Evolutionary conservation across 2,888 invertebrate genomes (phyloP), one percentile per base, ranked within the genome.

Genomic region (Pollenia amentaria): DNA sequence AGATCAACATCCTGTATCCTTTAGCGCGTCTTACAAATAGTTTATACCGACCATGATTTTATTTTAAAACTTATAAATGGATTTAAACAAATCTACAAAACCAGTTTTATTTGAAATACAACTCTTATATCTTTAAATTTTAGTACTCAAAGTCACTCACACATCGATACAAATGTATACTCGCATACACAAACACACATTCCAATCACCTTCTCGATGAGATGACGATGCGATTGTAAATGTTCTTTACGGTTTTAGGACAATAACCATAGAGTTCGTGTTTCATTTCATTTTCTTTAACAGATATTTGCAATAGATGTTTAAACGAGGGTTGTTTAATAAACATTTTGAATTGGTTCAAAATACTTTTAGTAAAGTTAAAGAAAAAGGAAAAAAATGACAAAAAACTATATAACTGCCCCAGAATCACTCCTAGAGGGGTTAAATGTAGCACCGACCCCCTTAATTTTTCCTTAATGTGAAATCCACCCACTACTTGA

Each of bases 221-320:
- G 53, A 79, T 62, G 79, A 72, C 44, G 70, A 53, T 53, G 70
- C 60, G 69, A 60, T 55, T 80, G 64, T 12, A 53, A 29, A 60
- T 69, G 75, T 83, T 86, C 64, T 77, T 60, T 65, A 70, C 77
- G 73, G 72, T 72, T 81, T 85, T 81, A 69, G 85, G 85, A 78
- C 85, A 85, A 85, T 81, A 81, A 77, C 67, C 81, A 77, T 67
- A 77, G 81, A 85, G 77, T 81, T 81, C 29, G 29, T 55, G 55
- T 72, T 81, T 73, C 70, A 70, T 64, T 62, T 81, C 38, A 46
- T 79, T 62, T 62, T 70, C 18, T 67, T 81, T 65, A 40, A 48
- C 46, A 29, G 73, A 57, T 73, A 46, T 64, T 65, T 65, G 40
- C 46, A 77, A 67, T 60, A 77, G 38, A 40, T 6, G 12, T 21